Conservation (phyloP, 2,113 vertebrate species). For the mouse (Mus musculus) region DNA sequence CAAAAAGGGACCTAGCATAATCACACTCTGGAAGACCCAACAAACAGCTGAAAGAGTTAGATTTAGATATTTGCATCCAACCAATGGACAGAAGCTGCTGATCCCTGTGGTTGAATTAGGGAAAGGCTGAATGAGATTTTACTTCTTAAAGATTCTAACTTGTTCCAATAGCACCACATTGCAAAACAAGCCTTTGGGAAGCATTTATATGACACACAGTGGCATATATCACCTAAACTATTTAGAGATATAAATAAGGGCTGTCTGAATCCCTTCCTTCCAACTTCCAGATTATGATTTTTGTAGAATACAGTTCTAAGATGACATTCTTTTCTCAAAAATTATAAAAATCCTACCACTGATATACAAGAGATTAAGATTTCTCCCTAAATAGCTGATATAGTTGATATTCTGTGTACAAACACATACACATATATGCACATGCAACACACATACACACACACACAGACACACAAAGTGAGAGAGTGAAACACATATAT, state of each 20-base stretch:
- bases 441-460: neutral
- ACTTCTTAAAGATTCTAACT: neutral
- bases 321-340: neutral
- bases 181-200: neutral
- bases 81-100: no score
- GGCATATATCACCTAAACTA: neutral
- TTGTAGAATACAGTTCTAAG: slow-evolving; percentile 25
- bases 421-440: neutral
- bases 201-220: neutral
- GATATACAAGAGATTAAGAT: neutral
- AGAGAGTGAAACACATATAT: neutral
- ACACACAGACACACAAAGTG: neutral
- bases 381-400: neutral
- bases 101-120: no score
- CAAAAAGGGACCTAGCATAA: no score
- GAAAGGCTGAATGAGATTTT: no score
- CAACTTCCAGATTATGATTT: neutral
- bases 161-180: neutral
- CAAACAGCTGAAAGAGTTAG: no score
- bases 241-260: neutral
- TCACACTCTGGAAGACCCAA: no score
- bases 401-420: neutral
- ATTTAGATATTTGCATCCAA: no score
- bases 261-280: neutral
- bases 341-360: neutral